Base-by-base conservation (phyloP, 1,140 invertebrate species). In the Microvelia longipes region DNA sequence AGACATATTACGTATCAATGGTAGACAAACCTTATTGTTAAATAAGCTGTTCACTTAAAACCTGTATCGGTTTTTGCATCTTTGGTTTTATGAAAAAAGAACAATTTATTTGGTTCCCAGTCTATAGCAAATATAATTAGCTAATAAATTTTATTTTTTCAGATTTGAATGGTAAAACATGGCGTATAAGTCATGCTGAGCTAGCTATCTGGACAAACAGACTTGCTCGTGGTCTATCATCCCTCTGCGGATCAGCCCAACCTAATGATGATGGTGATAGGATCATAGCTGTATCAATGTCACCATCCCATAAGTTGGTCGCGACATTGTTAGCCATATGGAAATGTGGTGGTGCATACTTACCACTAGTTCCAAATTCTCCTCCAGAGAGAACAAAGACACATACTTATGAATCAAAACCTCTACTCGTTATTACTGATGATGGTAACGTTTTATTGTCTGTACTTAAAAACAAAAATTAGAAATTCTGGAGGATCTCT, bases 311-410 rank as follows among this genome's bases (percentile, higher is more conserved):
- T 73, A 83, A 84, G 25, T 82, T 93, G 26, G 82, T 93, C 1
- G 80, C 85, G 0, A 79, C 85, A 0, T 78, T 94, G 27, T 76
- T 93, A 69, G 85, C 88, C 14, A 86, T 90, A 63, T 86, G 90
- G 83, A 94, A 94, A 82, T 81, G 86, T 0, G 91, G 91, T 0
- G 88, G 88, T 63, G 87, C 90, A 0, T 94, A 93, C 78, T 78
- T 94, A 30, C 91, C 92, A 0, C 80, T 94, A 68, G 91, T 93
- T 76, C 83, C 86, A 0, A 85, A 83, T 66, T 91, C 92, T 74
- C 90, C 91, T 0, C 82, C 82, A 19, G 83, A 85, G 25, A 83
- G 92, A 71, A 83, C 93, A 5, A 82, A 86, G 28, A 89, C 92
- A 75, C 92, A 94, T 69, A 77, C 93, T 11, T 79, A 83, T 28